Percentiles rank a stretch among this genome's conserved stretches.
These are phyloP conservation scores for Sinocyclocheilus anshuiensis DNA, from an alignment of 2,113 vertebrate genomes.

Conservation along the genomic window DNA sequence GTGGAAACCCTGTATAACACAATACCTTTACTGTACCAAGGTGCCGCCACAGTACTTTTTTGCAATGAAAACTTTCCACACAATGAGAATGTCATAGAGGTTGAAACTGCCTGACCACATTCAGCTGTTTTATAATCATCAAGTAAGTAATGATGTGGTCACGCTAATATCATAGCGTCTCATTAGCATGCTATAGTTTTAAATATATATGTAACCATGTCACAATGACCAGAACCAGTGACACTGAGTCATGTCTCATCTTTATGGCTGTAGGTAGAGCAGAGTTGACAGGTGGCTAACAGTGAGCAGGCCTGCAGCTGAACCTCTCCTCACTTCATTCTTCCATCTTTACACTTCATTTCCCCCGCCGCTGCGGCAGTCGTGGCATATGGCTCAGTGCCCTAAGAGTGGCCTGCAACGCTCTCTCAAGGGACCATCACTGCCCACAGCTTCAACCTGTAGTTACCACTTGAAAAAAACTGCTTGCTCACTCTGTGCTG, in stretches of 20 bases:
- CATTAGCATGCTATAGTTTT: background rate
- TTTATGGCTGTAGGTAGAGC: background rate
- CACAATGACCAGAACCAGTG: background rate
- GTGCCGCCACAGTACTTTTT: background rate
- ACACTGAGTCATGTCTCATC: background rate
- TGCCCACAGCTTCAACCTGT: conserved; percentile 13
- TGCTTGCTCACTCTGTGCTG: conserved; percentile 55
- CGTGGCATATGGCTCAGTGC: conserved; percentile 54
- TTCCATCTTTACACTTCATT: conserved; percentile 50
- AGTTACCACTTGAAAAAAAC: conserved; percentile 36
- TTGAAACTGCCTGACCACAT: background rate
- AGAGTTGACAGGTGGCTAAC: background rate
- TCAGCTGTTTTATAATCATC: background rate
- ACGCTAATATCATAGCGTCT: background rate
- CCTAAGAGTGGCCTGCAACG: conserved; percentile 23
- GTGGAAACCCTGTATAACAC: background rate
- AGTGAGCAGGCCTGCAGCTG: conserved; percentile 22
- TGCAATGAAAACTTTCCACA: background rate
- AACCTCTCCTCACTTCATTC: background rate
- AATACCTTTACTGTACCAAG: background rate
- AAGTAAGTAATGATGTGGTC: background rate
- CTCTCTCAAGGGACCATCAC: background rate
- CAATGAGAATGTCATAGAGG: background rate
- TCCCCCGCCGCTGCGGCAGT: conserved; percentile 11
- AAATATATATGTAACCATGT: background rate